Evolutionary conservation across 2,113 vertebrate species (phyloP), one percentile per base, ranked within the genome.

Genomic region (Oryzias celebensis): DNA sequence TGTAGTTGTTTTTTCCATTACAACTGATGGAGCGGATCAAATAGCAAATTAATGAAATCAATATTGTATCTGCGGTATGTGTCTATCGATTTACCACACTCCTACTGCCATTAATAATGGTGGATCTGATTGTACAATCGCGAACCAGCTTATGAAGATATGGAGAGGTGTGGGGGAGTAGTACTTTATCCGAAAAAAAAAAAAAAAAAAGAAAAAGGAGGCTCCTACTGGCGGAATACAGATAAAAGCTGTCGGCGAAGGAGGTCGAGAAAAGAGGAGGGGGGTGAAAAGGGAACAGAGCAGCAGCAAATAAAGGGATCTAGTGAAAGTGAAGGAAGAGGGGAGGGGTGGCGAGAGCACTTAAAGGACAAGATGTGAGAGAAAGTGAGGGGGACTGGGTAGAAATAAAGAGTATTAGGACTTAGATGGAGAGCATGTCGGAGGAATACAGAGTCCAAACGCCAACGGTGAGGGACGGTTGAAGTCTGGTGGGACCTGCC

Each of bases 11-110:
- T 18, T 1, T 52, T 24, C 43, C 52, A 83, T 86, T 79, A 74
- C 64, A 65, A 68, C 62, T 82, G 79, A 87, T 76, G 71, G 64
- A 81, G 77, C 45, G 17, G 22, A 70, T 84, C 84, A 76, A 85
- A 86, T 86, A 14, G 8, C 68, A 64, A 67, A 86, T 87, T 73
- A 87, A 88, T 85, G 71, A 86, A 87, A 85, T 86, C 83, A 86
- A 87, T 87, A 87, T 77, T 65, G 47, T 62, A 76, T 81, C 68
- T 68, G 50, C 8, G 31, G 61, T 62, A 73, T 42, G 68, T 65
- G 73, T 79, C 64, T 57, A 73, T 79, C 61, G 74, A 89, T 81
- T 83, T 71, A 51, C 60, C 78, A 75, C 71, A 81, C 74, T 54
- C 65, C 61, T 52, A 42, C 36, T 4, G 41, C 41, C 52, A 45